A percentile compares a stretch with the other conserved stretches of the same genome.
These are phyloP conservation scores for Acanthurus leucopareius DNA, from an alignment of 2,797 vertebrate genomes.

Conservation along the genomic window DNA sequence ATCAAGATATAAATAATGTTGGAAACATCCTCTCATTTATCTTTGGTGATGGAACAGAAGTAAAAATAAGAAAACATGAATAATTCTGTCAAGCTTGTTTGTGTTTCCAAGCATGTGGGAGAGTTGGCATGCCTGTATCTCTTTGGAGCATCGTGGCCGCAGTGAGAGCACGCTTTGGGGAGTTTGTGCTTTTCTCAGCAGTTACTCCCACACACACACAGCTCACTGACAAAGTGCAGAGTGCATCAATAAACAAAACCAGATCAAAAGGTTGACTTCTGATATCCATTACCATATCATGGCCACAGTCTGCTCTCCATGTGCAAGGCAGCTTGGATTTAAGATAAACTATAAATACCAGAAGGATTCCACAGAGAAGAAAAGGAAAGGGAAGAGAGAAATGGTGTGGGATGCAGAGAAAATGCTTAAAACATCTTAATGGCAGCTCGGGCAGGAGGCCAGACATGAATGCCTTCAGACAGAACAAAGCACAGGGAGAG, in stretches of 20 bases:
- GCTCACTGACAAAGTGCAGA: background rate
- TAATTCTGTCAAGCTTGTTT: conserved; percentile 32
- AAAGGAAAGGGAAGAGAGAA: conserved; percentile 24
- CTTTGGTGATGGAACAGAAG: background rate
- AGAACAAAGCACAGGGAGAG: conserved; percentile 57
- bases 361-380: conserved; percentile 27
- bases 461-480: conserved; percentile 60
- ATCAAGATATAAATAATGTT: conserved; percentile 8
- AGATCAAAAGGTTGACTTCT: conserved; percentile 23
- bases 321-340: background rate
- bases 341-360: conserved; percentile 23
- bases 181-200: conserved; percentile 43
- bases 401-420: conserved; percentile 59
- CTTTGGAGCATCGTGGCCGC: conserved; percentile 30
- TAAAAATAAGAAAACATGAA: conserved; percentile 27
- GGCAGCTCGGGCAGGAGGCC: conserved; percentile 66
- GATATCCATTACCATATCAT: conserved; percentile 12
- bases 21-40: conserved; percentile 29
- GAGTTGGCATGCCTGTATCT: conserved; percentile 13
- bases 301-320: background rate
- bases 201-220: conserved; percentile 32
- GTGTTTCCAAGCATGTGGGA: conserved; percentile 43
- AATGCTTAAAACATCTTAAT: conserved; percentile 73
- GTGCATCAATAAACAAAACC: conserved; percentile 16
- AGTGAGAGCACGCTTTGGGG: background rate